Base-by-base conservation (phyloP, 2,797 vertebrate genomes). In the Odontamblyopus rebecca region DNA sequence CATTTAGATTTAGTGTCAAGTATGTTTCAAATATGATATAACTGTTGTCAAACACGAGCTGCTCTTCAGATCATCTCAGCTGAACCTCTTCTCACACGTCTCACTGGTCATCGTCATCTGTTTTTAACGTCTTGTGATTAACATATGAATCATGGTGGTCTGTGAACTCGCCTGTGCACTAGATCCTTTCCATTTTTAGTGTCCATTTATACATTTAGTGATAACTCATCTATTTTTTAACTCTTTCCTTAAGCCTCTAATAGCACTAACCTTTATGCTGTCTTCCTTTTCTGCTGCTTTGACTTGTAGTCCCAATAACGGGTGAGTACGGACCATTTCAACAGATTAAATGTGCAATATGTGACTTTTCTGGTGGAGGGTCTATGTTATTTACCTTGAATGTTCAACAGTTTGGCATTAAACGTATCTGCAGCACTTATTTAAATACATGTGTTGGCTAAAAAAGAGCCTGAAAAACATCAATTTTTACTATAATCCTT, bases 291-390 rank as follows among this genome's bases (percentile, higher is more conserved):
- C 93, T 91, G 93, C 95, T 95, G 95, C 96, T 93, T 89, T 89
- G 77, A 72, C 76, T 89, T 89, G 90, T 93, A 99, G 98, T 99
- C 89, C 98, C 98, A 85, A 99, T 99, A 91, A 98, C 97, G 83
- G 98, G 98, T 99, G 94, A 97, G 98, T 97, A 82, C 69, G 19
- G 66, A 67, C n/a, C 56, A 53, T n/a, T 6, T 53, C 51, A 53
- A 53, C 12, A 48, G 4, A 15, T 48, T 48, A 15, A 15, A 13
- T 4, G 44, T 44, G 1, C 41, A 15, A 44, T 44, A 3, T 44
- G 41, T 44, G 4, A 13, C 41, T 44, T 44, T 48, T 48, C 44
- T 48, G 44, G 35, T 35, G 35, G 35, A 35, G 35, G 44, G 3
- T 48, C 44, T 15, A 48, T 48, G 41, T 44, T 13, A 44, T 44